Evolutionary conservation across 2,888 invertebrate genomes (phyloP).

Genomic region (Automeris io): DNA sequence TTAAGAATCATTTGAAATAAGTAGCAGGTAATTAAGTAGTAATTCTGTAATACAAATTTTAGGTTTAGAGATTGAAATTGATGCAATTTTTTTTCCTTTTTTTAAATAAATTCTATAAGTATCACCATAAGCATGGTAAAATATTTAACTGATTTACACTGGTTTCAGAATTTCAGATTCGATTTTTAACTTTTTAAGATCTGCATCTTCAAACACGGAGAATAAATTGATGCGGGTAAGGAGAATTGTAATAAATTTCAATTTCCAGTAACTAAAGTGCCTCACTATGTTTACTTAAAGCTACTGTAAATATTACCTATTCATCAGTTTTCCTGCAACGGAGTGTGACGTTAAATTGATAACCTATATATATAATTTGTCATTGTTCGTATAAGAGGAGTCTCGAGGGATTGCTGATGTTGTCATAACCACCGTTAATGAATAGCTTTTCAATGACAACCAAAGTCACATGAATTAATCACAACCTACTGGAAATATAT

Average conservation of each 20-base stretch:
- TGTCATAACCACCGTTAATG: not conserved
- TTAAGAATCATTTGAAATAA: not conserved
- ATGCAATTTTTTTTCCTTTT: no score
- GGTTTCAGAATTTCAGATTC: no score
- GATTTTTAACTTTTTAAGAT: no score
- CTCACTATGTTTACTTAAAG: not conserved
- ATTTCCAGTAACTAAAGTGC: not conserved
- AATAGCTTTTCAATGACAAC: not conserved
- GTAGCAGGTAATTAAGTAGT: no score
- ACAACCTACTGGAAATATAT: not conserved
- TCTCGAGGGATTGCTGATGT: not conserved
- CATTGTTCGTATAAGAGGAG: not conserved
- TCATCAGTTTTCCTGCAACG: constrained; percentile 1
- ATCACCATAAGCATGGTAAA: no score
- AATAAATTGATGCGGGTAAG: not conserved
- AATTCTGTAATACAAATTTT: no score
- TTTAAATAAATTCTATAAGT: no score
- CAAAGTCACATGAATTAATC: not conserved
- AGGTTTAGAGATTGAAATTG: no score
- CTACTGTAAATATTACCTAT: not conserved
- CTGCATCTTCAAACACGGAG: no score
- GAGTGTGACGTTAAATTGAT: not conserved
- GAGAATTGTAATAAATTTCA: not conserved
- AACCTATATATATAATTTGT: not conserved
- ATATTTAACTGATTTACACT: no score